Base-by-base conservation (phyloP, 2,797 vertebrate species). In the Fratercula arctica region DNA sequence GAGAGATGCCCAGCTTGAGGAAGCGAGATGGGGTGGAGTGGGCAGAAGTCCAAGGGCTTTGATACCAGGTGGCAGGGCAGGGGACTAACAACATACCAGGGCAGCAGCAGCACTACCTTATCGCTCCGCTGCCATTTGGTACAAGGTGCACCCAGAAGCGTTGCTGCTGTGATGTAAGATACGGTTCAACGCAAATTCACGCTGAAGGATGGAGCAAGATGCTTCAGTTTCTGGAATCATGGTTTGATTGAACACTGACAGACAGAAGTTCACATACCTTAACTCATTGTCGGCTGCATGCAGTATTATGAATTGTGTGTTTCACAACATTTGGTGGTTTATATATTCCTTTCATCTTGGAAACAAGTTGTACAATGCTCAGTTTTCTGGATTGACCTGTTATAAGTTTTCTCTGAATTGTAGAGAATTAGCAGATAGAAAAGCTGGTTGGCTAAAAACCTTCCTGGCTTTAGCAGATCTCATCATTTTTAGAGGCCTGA, bases 271-370 rank as follows among this genome's bases (percentile, higher is more conserved):
- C 11, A 3, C 1, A 0, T 51, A 41, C 35, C 54, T 61, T 39
- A 11, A 10, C 46, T 85, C 11, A 3, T 51, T 57, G 69, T 66
- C 0, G 0, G 39, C 54, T 28, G 2, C 5, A 1, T 18, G 10
- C 21, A 26, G 6, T 37, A n/a, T 68, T 59, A 6, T 4, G 3
- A 19, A 12, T n/a, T 13, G 2, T 3, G 10, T 43, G 11, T 79
- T 92, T 79, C 19, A 8, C 29, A 61, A 3, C 57, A 33, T 45
- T 39, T 63, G 39, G 51, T 73, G 57, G 7, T 67, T 80, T 68
- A 23, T 25, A 6, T 59, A n/a, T 60, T 67, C 35, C 28, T 81
- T 80, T 59, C 8, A 14, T 82, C 70, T 41, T 60, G 59, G 35
- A 73, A 86, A 43, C 25, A 45, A 82, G 23, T 31, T 41, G 23